phyloP scores from a whole-genome alignment of 2,113 vertebrate species.

The Madoqua kirkii region DNA sequence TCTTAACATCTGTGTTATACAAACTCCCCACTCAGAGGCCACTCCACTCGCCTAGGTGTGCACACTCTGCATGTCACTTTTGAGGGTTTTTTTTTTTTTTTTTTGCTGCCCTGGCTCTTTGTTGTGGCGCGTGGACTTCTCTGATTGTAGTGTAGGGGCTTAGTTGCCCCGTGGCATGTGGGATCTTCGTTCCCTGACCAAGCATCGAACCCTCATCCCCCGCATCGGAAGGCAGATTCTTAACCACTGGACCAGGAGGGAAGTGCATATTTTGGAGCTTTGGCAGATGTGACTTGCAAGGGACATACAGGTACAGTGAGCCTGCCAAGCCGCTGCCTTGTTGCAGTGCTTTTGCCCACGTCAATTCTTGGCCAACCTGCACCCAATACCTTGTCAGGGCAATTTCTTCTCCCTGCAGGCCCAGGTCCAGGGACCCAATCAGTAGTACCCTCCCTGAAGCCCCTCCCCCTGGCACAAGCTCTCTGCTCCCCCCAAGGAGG shows the following conservation, averaged over 20 bases:
- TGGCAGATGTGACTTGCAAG: background rate
- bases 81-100: background rate
- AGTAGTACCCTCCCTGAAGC: background rate
- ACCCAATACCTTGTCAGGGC: background rate
- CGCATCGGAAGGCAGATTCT: background rate
- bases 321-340: rapidly evolving
- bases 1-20: background rate
- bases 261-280: background rate
- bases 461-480: background rate
- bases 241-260: background rate
- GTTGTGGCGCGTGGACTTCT: background rate
- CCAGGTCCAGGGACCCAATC: background rate
- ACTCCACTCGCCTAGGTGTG: rapidly evolving
- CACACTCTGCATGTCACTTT: background rate
- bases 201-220: background rate
- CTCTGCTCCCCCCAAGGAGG: background rate
- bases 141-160: background rate
- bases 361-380: background rate
- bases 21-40: background rate
- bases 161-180: background rate
- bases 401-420: background rate
- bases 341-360: rapidly evolving
- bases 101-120: background rate
- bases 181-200: background rate
- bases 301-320: rapidly evolving